Evolutionary conservation across 2,113 vertebrate genomes (phyloP), one percentile per base, ranked within the genome.

Genomic region (Muscicapa adusta): DNA sequence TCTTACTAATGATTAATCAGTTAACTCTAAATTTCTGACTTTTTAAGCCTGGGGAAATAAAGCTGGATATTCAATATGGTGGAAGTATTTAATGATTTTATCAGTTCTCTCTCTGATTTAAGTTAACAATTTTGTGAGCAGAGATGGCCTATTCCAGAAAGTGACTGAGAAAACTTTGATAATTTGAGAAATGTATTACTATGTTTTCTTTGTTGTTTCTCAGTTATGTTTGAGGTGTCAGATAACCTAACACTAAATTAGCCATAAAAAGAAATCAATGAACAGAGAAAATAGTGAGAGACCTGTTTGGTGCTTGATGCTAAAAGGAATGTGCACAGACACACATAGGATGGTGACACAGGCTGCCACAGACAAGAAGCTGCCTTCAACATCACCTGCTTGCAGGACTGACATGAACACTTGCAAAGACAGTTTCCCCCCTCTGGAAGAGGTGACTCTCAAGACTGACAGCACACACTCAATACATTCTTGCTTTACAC

Each of bases 341-440:
- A 15, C 16, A 17, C 10, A 24, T 4, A 33, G 36, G 67, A 29
- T 22, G 1, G 5, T 67, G 48, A 42, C 34, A 70, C 2, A 33
- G 20, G 36, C 43, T 40, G 65, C 14, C 28, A 23, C 10, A 9
- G 34, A 12, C 10, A 29, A 40, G 26, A 57, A 61, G 25, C 10
- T 84, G 23, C 68, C 62, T 88, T 60, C 34, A n/a, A 0, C 47
- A 43, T 43, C 62, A 38, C 18, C 29, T 34, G 2, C 20, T 4
- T 17, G 23, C 13, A 67, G 24, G 10, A 53, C 36, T 53, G 28
- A 33, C 36, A 51, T 2, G 22, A 83, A 10, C 33, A 12, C 14
- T 18, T 43, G 36, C 7, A 18, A 15, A 57, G 47, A 23, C 13
- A 43, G 2, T 18, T 40, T 0, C 1, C 1, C 12, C 13, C 18